Conservation (phyloP, 2,797 vertebrate species). For the Hylomyscus alleni region DNA sequence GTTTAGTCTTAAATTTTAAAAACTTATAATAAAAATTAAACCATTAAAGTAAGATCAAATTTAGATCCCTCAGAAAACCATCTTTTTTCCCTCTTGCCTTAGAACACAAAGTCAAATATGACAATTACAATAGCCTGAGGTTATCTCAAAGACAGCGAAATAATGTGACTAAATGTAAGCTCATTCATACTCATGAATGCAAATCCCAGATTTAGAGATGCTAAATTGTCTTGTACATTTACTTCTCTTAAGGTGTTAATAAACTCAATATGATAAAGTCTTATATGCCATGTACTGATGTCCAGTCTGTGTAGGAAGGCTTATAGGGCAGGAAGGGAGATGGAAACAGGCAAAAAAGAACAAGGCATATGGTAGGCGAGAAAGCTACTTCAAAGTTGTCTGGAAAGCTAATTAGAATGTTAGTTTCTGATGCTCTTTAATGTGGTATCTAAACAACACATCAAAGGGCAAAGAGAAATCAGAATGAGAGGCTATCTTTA, state of each 20-base stretch:
- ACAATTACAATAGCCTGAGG: conserved; percentile 75
- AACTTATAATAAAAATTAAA: conserved; percentile 78
- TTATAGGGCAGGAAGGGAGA: background rate
- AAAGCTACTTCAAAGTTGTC: conserved; percentile 53
- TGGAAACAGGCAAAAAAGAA: conserved; percentile 37
- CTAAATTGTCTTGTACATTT: conserved; percentile 60
- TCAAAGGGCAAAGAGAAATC: conserved; percentile 62
- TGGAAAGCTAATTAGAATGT: conserved; percentile 66
- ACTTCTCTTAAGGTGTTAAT: conserved; percentile 38
- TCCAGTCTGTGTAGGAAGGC: background rate
- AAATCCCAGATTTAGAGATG: conserved; percentile 76
- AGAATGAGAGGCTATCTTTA: conserved; percentile 28
- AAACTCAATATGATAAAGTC: conserved; percentile 55
- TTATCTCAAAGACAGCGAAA: conserved; percentile 67
- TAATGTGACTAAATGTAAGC: conserved; percentile 66
- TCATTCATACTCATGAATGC: conserved; percentile 65
- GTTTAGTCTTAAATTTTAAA: conserved; percentile 75
- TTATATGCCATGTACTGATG: background rate
- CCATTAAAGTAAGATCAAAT: conserved; percentile 77
- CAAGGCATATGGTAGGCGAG: background rate
- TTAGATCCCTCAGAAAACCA: conserved; percentile 69
- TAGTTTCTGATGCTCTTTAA: conserved; percentile 71
- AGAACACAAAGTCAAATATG: conserved; percentile 79
- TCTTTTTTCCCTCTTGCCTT: conserved; percentile 45
- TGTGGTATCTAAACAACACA: conserved; percentile 59